Evolutionary conservation across 1,140 invertebrate species (phyloP).

Genomic region (Elysia chlorotica): DNA sequence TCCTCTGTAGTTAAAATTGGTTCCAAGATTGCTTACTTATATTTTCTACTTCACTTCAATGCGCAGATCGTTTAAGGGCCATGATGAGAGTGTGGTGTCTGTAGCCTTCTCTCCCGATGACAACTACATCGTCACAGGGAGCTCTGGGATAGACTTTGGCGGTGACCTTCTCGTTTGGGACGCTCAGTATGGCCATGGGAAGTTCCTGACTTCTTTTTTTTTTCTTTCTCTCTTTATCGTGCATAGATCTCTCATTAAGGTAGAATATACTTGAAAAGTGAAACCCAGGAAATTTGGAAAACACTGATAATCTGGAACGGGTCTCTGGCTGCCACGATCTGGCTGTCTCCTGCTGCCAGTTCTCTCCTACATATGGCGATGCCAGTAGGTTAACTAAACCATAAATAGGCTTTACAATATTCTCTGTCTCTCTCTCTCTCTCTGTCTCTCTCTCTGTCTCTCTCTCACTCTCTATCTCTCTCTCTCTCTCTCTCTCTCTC

Average conservation of each 20-base stretch:
- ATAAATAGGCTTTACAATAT: no score
- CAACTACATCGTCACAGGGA: slow-evolving; percentile 71
- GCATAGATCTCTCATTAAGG: no score
- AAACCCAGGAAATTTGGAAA: no score
- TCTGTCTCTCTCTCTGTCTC: no score
- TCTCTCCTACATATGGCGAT: slow-evolving; percentile 64
- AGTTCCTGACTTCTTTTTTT: no score
- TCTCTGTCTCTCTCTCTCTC: no score
- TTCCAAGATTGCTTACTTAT: not conserved
- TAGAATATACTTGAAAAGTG: no score
- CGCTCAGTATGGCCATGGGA: slow-evolving; percentile 61
- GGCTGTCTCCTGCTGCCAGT: slow-evolving; percentile 73
- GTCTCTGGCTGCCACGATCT: slow-evolving; percentile 76
- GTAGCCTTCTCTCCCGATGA: slow-evolving; percentile 73
- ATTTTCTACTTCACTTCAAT: not conserved
- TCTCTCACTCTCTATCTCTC: not conserved
- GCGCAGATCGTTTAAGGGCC: slow-evolving; percentile 69
- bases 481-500: not conserved
- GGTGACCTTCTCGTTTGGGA: slow-evolving; percentile 71
- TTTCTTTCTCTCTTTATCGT: no score
- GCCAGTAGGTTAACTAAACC: slow-evolving; percentile 35
- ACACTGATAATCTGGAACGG: no score
- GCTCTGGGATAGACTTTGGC: slow-evolving; percentile 71
- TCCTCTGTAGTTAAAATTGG: not conserved
- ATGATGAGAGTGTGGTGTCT: slow-evolving; percentile 71